Percentiles rank a stretch among this genome's conserved stretches.
These are phyloP conservation scores for Chydorus sphaericus DNA, from an alignment of 2,888 invertebrate genomes.

Conservation along the genomic window DNA sequence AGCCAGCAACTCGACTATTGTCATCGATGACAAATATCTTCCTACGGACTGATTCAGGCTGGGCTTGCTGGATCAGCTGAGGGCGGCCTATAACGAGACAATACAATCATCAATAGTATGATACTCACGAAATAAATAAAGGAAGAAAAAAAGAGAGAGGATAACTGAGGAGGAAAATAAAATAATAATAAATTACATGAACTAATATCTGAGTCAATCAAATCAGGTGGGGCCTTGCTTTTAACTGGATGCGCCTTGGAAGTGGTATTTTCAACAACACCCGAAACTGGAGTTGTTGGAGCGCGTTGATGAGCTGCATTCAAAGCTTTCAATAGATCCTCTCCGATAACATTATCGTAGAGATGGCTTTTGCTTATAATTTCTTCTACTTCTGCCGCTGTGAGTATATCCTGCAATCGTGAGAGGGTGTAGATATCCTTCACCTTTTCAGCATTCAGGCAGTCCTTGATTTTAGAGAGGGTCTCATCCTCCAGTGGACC, in stretches of 20 bases:
- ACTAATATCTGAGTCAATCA: slow-evolving; percentile 17
- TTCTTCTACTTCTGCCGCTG: slow-evolving; percentile 26
- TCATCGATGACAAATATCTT: too few species aligned
- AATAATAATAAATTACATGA: neutral
- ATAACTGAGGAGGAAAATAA: neutral
- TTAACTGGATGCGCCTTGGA: too few species aligned
- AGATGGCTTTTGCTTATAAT: slow-evolving; percentile 25
- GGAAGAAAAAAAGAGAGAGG: neutral
- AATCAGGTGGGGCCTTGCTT: neutral
- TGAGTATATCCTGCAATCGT: slow-evolving; percentile 25
- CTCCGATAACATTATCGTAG: slow-evolving; percentile 23
- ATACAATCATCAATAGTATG: too few species aligned
- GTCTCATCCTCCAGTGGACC: slow-evolving; percentile 20
- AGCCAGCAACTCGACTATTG: too few species aligned
- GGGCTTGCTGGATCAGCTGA: too few species aligned
- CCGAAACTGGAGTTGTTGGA: neutral
- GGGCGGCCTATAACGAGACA: too few species aligned
- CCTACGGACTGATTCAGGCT: too few species aligned
- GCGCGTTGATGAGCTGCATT: neutral
- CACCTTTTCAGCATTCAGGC: slow-evolving; percentile 22
- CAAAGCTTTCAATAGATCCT: slow-evolving; percentile 24
- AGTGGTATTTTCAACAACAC: too few species aligned
- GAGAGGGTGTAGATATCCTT: slow-evolving; percentile 26
- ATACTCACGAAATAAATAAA: too few species aligned
- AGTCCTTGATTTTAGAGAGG: slow-evolving; percentile 20